These are phyloP conservation scores for Leucosticte australis DNA, from an alignment of 2,113 vertebrate species.

Conservation along the genomic window DNA sequence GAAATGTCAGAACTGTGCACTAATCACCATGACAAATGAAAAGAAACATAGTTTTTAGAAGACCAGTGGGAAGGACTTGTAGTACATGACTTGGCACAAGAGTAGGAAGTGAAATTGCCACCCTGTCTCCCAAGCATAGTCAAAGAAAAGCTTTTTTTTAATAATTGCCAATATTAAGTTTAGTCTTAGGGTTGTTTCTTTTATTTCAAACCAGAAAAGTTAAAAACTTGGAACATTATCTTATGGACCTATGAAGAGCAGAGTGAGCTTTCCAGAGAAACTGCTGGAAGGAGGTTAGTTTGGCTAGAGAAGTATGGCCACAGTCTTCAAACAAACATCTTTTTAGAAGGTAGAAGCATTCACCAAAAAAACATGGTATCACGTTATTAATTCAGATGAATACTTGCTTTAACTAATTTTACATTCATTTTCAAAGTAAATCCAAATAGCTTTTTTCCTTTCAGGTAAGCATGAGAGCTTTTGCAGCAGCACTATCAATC, in stretches of 20 bases:
- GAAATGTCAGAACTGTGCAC: fast-evolving
- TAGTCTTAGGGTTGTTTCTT: not conserved
- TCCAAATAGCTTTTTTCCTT: not conserved
- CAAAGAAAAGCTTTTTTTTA: not conserved
- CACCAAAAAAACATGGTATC: not conserved
- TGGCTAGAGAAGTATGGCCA: not conserved
- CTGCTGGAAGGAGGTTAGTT: not conserved
- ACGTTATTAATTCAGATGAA: not conserved
- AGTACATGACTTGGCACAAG: not conserved
- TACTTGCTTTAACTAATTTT: not conserved
- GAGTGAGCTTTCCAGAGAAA: not conserved
- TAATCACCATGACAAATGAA: not conserved
- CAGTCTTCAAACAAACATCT: not conserved
- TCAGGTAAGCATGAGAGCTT: not conserved
- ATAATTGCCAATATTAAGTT: not conserved
- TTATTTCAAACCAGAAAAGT: not conserved
- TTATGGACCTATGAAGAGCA: not conserved
- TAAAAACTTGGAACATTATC: not conserved
- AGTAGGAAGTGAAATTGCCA: not conserved
- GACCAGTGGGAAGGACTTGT: not conserved
- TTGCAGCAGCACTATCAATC: not conserved
- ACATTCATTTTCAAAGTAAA: not conserved
- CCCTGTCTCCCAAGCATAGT: not conserved
- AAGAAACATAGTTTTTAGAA: not conserved
- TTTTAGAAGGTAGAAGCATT: not conserved